Conservation (phyloP, 1,140 invertebrate species). For the Geopemphigus sp. region DNA sequence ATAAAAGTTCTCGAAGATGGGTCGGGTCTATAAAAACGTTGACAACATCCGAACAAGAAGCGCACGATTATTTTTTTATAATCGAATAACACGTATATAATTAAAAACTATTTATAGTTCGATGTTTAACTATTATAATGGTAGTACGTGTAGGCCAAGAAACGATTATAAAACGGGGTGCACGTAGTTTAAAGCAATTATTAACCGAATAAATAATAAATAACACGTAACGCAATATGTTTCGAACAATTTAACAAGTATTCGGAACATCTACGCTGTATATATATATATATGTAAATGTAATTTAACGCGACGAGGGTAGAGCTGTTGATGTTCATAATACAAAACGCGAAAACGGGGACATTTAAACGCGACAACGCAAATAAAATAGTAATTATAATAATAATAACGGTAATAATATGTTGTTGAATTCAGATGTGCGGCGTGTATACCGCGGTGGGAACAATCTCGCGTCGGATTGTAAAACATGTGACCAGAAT, state of each 20-base stretch:
- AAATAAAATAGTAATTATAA: not conserved
- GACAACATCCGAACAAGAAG: no score
- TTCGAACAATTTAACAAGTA: constrained; percentile 31
- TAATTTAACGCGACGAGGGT: not conserved
- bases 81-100: no score
- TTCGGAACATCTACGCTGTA: not conserved
- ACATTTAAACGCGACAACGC: not conserved
- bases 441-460: no score
- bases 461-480: not conserved
- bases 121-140: no score
- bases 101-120: no score
- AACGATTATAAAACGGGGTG: not conserved
- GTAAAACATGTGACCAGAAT: not conserved
- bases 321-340: constrained; percentile 5
- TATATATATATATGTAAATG: not conserved
- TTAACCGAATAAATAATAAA: constrained; percentile 18
- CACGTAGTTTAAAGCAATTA: not conserved
- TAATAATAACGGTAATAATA: no score
- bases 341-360: constrained; percentile 5
- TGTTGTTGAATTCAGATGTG: not conserved
- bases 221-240: not conserved
- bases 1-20: no score
- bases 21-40: no score
- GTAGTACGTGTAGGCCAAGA: no score
- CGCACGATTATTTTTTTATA: no score